phyloP scores from a whole-genome alignment of 1,140 invertebrate species.

The Andrena cerasifolii region DNA sequence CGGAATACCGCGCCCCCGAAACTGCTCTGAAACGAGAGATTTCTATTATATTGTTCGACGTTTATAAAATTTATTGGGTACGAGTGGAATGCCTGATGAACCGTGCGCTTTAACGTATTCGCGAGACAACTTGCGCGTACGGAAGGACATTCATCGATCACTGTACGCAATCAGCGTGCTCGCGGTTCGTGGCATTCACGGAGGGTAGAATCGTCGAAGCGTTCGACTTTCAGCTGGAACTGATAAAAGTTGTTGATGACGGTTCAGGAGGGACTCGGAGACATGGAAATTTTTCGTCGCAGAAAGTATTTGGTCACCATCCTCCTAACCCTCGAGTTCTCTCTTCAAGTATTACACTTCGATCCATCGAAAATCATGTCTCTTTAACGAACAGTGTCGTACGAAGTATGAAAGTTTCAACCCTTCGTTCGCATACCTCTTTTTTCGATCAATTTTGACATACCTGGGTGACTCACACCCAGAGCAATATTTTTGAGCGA shows the following conservation, averaged over 20 bases:
- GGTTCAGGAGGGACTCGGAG: background rate
- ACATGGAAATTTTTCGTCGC: background rate
- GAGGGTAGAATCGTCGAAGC: background rate
- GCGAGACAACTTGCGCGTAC: background rate
- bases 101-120: background rate
- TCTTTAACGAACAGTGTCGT: too few relatives aligned
- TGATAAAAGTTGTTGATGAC: background rate
- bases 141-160: conserved; percentile 31
- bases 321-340: background rate
- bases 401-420: too few relatives aligned
- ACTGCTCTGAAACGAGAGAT: background rate
- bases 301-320: background rate
- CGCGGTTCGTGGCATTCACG: background rate
- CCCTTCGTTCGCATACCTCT: too few relatives aligned
- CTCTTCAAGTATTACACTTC: background rate
- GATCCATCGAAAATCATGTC: background rate
- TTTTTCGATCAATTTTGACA: too few relatives aligned
- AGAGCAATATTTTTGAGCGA: too few relatives aligned
- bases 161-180: conserved; percentile 19
- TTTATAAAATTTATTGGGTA: conserved; percentile 31
- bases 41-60: conserved; percentile 23
- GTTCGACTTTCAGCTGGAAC: background rate
- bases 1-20: background rate
- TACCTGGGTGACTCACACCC: too few relatives aligned
- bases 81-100: conserved; percentile 31